A percentile compares a stretch with the other conserved stretches of the same genome.
These are phyloP conservation scores for Notolabrus celidotus DNA, from an alignment of 2,797 vertebrate species.

Conservation along the genomic window DNA sequence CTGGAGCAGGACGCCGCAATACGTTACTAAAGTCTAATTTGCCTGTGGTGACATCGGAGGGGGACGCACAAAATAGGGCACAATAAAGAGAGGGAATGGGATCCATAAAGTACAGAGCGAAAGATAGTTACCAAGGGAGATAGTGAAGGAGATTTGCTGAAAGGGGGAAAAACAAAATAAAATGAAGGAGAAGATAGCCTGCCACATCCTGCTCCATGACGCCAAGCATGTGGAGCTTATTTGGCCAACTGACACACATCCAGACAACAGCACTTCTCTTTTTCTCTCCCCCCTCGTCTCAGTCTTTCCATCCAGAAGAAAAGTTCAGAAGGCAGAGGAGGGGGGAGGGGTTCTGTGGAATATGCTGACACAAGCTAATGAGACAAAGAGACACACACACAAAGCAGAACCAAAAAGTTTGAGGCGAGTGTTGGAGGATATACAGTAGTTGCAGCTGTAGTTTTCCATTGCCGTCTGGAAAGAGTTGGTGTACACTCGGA, in stretches of 20 bases:
- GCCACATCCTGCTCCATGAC: slow-evolving; percentile 64
- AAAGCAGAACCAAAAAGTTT: slow-evolving; percentile 38
- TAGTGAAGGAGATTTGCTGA: slow-evolving; percentile 11
- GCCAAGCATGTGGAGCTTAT: slow-evolving; percentile 60
- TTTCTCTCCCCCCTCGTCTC: slow-evolving; percentile 41
- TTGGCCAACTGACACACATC: slow-evolving; percentile 82
- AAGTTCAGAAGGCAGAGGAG: slow-evolving; percentile 51
- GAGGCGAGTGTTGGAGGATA: slow-evolving; percentile 34
- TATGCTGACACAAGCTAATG: slow-evolving; percentile 75
- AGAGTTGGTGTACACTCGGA: slow-evolving; percentile 33
- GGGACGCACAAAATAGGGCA: slow-evolving; percentile 55
- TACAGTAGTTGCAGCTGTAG: slow-evolving; percentile 71
- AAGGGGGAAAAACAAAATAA: neutral
- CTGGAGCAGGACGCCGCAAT: slow-evolving; percentile 22
- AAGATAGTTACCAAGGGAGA: slow-evolving; percentile 50
- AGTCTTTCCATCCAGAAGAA: slow-evolving; percentile 72
- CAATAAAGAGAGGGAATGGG: slow-evolving; percentile 67
- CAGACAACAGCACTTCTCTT: slow-evolving; percentile 46
- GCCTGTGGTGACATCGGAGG: slow-evolving; percentile 41
- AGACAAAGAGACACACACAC: slow-evolving; percentile 52
- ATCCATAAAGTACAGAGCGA: slow-evolving; percentile 59
- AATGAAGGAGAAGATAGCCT: slow-evolving; percentile 36
- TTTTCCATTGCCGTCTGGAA: slow-evolving; percentile 76
- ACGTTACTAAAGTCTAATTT: slow-evolving; percentile 70
- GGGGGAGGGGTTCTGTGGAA: slow-evolving; percentile 67